Evolutionary conservation across 2,113 vertebrate species (phyloP).

Genomic region (Mus spicilegus): DNA sequence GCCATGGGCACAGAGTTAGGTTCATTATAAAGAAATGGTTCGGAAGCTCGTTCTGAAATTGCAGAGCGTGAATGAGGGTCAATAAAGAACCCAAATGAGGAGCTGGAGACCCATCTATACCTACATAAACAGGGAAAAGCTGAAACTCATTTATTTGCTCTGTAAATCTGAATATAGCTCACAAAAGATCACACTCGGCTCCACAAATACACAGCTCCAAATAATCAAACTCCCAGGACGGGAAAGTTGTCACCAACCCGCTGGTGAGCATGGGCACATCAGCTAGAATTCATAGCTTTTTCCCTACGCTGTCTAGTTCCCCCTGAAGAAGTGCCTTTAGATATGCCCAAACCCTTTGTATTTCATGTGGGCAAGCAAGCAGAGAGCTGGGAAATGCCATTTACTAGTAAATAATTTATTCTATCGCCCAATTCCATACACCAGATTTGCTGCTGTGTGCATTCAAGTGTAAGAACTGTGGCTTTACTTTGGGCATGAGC

Average conservation of each 20-base stretch:
- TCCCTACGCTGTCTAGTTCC: conserved; percentile 29
- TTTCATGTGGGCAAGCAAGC: conserved; percentile 68
- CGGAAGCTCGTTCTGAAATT: conserved; percentile 62
- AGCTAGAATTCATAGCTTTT: background rate
- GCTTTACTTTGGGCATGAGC: conserved; percentile 74
- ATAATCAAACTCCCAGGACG: background rate
- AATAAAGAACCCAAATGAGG: conserved; percentile 60
- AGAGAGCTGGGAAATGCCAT: conserved; percentile 63
- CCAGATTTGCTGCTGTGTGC: conserved; percentile 33
- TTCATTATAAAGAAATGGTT: conserved; percentile 61
- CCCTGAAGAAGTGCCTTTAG: conserved; percentile 44
- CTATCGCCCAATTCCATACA: conserved; percentile 57
- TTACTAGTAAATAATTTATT: conserved; percentile 75
- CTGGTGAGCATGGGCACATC: background rate
- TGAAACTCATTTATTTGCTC: conserved; percentile 50
- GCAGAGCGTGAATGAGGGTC: conserved; percentile 58
- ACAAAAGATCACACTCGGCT: conserved; percentile 12
- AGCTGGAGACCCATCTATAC: conserved; percentile 61
- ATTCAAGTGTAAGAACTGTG: conserved; percentile 49
- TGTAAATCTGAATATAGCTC: conserved; percentile 58
- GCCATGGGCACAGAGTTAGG: background rate
- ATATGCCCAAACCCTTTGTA: background rate
- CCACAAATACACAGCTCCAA: conserved; percentile 3
- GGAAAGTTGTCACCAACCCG: background rate
- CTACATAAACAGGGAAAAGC: background rate